Base-by-base conservation (phyloP, 2,113 vertebrate species). In the Rallus limicola region DNA sequence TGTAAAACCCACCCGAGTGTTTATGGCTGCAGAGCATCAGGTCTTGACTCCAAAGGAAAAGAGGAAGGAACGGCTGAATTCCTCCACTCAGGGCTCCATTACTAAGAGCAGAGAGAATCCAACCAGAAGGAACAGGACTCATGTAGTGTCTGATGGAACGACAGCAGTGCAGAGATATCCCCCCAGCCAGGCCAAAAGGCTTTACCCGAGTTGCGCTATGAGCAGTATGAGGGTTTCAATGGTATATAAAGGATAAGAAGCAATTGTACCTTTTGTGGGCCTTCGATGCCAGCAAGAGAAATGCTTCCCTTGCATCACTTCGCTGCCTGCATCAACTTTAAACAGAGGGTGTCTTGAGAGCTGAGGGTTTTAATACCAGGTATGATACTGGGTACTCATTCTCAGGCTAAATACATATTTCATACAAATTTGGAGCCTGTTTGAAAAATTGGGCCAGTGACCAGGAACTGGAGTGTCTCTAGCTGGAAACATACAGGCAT, bases 1-100 rank as follows among this genome's bases (percentile, higher is more conserved):
- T 28, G 87, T 65, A 58, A 90, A 92, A 91, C 94, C 94, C 91
- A 91, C 84, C n/a, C 18, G 42, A 6, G 87, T 1, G 29, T 71
- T 78, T 33, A 7, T 10, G 5, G 2, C 91, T 34, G 70, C 67
- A 9, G 7, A 90, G 70, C 91, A 76, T 19, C 46, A 2, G 21
- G 34, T 34, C 59, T n/a, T 13, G 15, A 13, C 46, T 82, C 70
- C 55, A 2, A 2, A 28, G 70, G 33, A 55, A 50, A 56, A 65
- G 72, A 29, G 83, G 26, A 28, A 29, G 75, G 53, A 36, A 75
- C 16, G 29, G 5, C 50, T 70, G 65, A 19, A 86, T 76, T 67
- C 60, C 63, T 65, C 72, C 10, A 14, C 81, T 91, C 13, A 23
- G 40, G 80, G 34, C 62, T 71, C 42, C 19, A 2, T 26, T 5